Evolutionary conservation across 2,113 vertebrate species (phyloP).

Genomic region (Megaceryle torquata): DNA sequence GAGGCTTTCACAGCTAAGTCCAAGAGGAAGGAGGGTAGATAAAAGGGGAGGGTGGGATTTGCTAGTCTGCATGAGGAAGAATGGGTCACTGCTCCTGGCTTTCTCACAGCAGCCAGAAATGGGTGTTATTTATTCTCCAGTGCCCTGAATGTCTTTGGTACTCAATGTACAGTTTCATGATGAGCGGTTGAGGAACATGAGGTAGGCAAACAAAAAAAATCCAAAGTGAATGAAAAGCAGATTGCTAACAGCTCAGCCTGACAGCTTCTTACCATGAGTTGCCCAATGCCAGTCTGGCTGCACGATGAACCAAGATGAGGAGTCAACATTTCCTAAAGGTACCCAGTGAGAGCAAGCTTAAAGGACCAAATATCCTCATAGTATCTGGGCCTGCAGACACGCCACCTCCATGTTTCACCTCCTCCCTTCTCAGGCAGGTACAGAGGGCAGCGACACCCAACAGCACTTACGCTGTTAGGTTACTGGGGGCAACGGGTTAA

Average conservation of each 20-base stretch:
- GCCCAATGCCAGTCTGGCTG: not conserved
- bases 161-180: rapidly evolving
- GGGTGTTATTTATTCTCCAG: not conserved
- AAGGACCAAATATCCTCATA: not conserved
- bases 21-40: not conserved
- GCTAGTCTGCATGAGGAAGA: not conserved
- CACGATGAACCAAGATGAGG: rapidly evolving
- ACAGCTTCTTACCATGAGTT: not conserved
- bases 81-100: not conserved
- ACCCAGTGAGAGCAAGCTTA: not conserved
- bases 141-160: not conserved
- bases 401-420: not conserved
- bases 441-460: not conserved
- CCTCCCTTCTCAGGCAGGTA: not conserved
- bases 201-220: not conserved
- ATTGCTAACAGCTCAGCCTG: rapidly evolving
- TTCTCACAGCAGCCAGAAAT: not conserved
- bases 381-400: not conserved
- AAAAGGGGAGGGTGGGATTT: not conserved
- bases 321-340: not conserved
- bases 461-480: not conserved
- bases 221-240: not conserved
- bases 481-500: rapidly evolving
- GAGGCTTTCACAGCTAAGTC: not conserved
- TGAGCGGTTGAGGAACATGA: not conserved